Evolutionary conservation across 2,888 invertebrate species (phyloP), one percentile per base, ranked within the genome.

Genomic region (Drosophila recens): DNA sequence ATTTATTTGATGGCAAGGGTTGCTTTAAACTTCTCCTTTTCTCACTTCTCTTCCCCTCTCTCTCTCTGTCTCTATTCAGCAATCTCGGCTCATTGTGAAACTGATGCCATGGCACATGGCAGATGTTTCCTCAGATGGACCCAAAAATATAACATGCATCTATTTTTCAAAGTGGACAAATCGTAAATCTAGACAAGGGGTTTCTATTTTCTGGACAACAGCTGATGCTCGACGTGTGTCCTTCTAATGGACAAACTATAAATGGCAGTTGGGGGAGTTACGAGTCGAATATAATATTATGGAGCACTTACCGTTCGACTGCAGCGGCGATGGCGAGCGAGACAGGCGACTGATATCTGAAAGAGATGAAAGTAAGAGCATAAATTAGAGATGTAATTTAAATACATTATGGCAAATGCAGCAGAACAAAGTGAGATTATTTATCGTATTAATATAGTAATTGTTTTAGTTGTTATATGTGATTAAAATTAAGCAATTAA

Each of bases 281-380:
- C 15, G 34, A 46, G 53, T 67, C 61, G 34, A 38, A 66, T 33
- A 51, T 58, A 42, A 23, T 30, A 27, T 45, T 13, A 57, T 56
- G 45, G 27, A 36, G 49, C 48, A 94, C 95, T 94, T 93, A 96
- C 96, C 96, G 91, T 95, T 94, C 89, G 95, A 95, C 91, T 95
- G 95, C 81, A 96, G 96, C 90, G 96, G 96, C 90, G 96, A 96
- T 75, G 96, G 96, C 86, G 96, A 95, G 93, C 96, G 96, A 91
- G 96, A 96, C 91, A 96, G 93, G 85, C 94, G 93, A 91, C 94
- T 95, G 93, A 92, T 92, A 86, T 92, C 92, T 92, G 90, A 23
- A 91, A 90, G 6, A 30, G n/a, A 52, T 36, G 10, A 4, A 4
- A 33, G 13, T 15, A 10, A 45, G 4, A 11, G 13, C 15, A 2